Base-by-base conservation (phyloP, 2,888 invertebrate species). In the Noctua pronuba region DNA sequence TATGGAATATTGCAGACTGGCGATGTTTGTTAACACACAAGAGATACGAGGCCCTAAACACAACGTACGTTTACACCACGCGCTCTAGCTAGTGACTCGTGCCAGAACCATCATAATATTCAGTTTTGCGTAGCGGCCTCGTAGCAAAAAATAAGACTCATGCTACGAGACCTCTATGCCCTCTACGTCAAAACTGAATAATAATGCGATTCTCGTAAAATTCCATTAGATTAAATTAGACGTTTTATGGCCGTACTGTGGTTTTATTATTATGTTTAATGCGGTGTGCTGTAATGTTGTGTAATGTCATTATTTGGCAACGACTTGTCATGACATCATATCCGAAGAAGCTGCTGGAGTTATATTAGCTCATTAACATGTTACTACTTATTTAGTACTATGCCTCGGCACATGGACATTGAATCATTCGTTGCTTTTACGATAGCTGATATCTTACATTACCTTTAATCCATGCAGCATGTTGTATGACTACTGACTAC, bases 341-440 rank as follows among this genome's bases (percentile, higher is more conserved):
- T 60, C 55, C 60, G 44, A 41, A 67, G 44, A 68, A 49, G 13
- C 52, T 38, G 28, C 44, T 28, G 58, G 68, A 41, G 73, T 79
- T 75, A 88, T 85, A 80, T 87, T 58, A 77, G 78, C 64, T 75
- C 68, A 77, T 87, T 83, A 80, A 73, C 70, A 69, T 24, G 68
- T 79, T 55, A 44, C n/a, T 28, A n/a, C 41, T 28, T 65, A 65
- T 52, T 10, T 41, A 41, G 41, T 41, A 41, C 10, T 11, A 11
- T 41, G 41, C 11, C 41, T 41, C 41, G 41, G 11, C 41, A 41
- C 11, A 41, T 41, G 41, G 41, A 11, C 41, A 60, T 70, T 60
- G 3, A 16, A 38, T 7, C 7, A 38, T 38, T 7, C 38, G 38
- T n/a, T 4, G 58, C 16, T 60, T 55, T 52, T 52, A n/a, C 52